Conservation (phyloP, 2,888 invertebrate species). For the Dynastes maya region DNA sequence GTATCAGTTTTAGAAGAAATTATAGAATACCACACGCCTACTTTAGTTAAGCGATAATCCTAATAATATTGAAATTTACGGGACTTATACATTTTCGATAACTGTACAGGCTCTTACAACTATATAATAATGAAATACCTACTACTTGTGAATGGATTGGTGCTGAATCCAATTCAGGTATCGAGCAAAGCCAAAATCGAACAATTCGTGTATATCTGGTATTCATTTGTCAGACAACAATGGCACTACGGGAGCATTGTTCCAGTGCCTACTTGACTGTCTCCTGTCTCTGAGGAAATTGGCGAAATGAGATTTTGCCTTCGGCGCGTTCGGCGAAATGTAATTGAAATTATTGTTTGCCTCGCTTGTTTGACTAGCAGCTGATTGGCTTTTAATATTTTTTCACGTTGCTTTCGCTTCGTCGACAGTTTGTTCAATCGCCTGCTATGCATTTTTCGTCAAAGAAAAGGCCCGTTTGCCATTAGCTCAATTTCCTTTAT, state of each 20-base stretch:
- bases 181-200: constrained; percentile 41
- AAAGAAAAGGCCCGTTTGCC: constrained; percentile 2
- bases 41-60: too few species aligned
- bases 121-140: neutral
- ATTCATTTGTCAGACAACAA: constrained; percentile 51
- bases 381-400: constrained; percentile 44
- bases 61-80: too few species aligned
- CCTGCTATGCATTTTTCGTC: constrained; percentile 22
- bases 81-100: too few species aligned
- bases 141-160: neutral
- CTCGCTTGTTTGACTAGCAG: constrained; percentile 46
- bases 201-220: constrained; percentile 46
- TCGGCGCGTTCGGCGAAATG: constrained; percentile 41
- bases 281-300: constrained; percentile 39
- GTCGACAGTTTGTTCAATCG: neutral
- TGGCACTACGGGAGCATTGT: constrained; percentile 40
- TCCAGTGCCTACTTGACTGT: constrained; percentile 46
- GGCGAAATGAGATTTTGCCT: constrained; percentile 44
- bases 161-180: constrained; percentile 8
- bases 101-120: too few species aligned
- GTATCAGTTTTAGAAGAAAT: too few species aligned
- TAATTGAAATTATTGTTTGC: constrained; percentile 50
- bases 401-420: constrained; percentile 7
- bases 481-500: constrained; percentile 27
- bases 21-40: too few species aligned